Evolutionary conservation across 2,113 vertebrate genomes (phyloP).

Genomic region (Serinus canaria): DNA sequence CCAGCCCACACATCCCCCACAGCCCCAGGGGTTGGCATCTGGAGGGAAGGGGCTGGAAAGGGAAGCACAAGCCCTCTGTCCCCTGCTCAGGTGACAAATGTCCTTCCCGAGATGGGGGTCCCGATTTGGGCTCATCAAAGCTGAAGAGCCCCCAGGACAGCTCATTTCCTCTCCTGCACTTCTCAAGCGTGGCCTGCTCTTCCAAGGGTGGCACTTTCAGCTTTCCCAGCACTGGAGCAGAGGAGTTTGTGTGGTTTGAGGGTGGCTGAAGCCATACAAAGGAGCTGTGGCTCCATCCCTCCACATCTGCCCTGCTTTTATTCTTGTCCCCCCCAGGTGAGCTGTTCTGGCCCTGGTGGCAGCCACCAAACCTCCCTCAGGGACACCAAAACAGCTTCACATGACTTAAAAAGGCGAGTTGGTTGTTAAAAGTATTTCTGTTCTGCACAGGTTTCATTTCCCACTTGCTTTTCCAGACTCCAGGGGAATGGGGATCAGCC

Average conservation of each 20-base stretch:
- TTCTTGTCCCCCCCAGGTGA: background rate
- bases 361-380: background rate
- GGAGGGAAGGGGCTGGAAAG: background rate
- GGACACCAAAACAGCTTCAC: background rate
- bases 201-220: background rate
- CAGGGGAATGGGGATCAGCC: rapidly evolving
- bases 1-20: rapidly evolving
- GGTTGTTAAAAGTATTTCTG: background rate
- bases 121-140: background rate
- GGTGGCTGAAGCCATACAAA: rapidly evolving
- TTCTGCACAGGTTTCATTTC: background rate
- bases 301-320: background rate
- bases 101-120: rapidly evolving
- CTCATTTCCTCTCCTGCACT: background rate
- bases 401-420: rapidly evolving
- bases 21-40: background rate
- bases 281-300: background rate
- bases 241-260: background rate
- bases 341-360: background rate
- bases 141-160: background rate
- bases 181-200: background rate
- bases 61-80: rapidly evolving
- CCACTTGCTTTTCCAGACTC: background rate
- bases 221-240: background rate
- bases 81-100: rapidly evolving